Conservation (phyloP, 2,888 invertebrate species). For the Agrotis clavis region DNA sequence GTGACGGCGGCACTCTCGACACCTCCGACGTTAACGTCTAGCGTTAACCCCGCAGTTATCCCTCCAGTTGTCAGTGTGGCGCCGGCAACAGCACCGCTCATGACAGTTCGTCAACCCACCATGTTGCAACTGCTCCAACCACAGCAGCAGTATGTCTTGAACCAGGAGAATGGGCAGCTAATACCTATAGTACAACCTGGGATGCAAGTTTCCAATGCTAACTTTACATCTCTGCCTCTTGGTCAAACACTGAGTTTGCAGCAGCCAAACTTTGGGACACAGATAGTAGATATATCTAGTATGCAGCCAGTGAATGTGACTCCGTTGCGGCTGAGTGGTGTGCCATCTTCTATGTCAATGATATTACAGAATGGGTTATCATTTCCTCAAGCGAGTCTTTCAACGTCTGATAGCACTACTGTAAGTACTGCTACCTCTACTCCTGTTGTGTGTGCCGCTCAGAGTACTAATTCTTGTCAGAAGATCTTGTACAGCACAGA, state of each 20-base stretch:
- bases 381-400: conserved; percentile 84
- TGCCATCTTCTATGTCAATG: conserved; percentile 89
- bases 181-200: conserved; percentile 89
- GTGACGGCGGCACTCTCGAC: conserved; percentile 80
- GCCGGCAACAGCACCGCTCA: conserved; percentile 82
- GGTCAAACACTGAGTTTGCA: conserved; percentile 82
- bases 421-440: conserved; percentile 86
- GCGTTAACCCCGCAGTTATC: conserved; percentile 78
- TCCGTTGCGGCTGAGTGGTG: conserved; percentile 84
- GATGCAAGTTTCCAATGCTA: conserved; percentile 85
- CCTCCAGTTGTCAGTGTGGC: conserved; percentile 87
- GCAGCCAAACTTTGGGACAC: conserved; percentile 86
- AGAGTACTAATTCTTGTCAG: conserved; percentile 84
- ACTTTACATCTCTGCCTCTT: conserved; percentile 85
- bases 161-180: conserved; percentile 88
- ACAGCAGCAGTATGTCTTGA: conserved; percentile 87
- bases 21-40: conserved; percentile 78
- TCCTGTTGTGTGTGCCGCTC: conserved; percentile 88
- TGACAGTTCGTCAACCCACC: conserved; percentile 87
- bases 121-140: conserved; percentile 84
- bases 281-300: conserved; percentile 85
- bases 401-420: conserved; percentile 84
- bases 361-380: conserved; percentile 84
- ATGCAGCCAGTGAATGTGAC: conserved; percentile 89
- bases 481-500: conserved; percentile 87